Evolutionary conservation across 1,140 invertebrate species (phyloP).

Genomic region (Drosophila tani): DNA sequence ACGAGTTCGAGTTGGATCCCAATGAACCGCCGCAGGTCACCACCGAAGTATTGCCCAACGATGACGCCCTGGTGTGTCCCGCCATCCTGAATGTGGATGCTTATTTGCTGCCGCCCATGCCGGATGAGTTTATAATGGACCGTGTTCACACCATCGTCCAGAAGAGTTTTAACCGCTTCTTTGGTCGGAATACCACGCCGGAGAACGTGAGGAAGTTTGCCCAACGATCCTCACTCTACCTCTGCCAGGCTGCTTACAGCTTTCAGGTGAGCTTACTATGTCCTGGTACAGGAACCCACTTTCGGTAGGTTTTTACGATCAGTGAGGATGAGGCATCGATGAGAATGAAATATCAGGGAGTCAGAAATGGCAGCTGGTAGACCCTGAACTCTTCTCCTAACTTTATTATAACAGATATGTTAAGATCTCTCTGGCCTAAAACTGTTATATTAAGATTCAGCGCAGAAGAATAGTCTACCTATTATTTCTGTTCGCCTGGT

Average conservation of each 20-base stretch:
- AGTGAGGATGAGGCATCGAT: too few species aligned
- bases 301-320: too few species aligned
- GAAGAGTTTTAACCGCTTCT: slow-evolving; percentile 65
- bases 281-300: too few species aligned
- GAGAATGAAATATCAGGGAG: too few species aligned
- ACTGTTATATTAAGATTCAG: too few species aligned
- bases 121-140: slow-evolving; percentile 77
- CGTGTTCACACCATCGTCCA: slow-evolving; percentile 74
- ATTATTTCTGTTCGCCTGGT: too few species aligned
- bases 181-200: slow-evolving; percentile 60
- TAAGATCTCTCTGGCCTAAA: too few species aligned
- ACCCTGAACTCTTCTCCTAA: too few species aligned
- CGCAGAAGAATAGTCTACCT: too few species aligned
- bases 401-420: too few species aligned
- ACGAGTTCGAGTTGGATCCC: slow-evolving; percentile 37
- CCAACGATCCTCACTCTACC: slow-evolving; percentile 66
- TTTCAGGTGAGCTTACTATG: slow-evolving; percentile 52
- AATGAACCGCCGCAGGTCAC: slow-evolving; percentile 8
- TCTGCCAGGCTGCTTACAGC: slow-evolving; percentile 75
- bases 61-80: slow-evolving; percentile 52
- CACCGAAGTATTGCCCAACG: slow-evolving; percentile 37
- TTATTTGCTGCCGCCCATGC: slow-evolving; percentile 62
- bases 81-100: slow-evolving; percentile 67
- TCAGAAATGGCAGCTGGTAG: too few species aligned
- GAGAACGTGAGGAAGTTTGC: slow-evolving; percentile 71